Percentiles rank a stretch among this genome's conserved stretches.
phyloP scores from a whole-genome alignment of 2,113 vertebrate genomes.

The Poeciliopsis retropinna region DNA sequence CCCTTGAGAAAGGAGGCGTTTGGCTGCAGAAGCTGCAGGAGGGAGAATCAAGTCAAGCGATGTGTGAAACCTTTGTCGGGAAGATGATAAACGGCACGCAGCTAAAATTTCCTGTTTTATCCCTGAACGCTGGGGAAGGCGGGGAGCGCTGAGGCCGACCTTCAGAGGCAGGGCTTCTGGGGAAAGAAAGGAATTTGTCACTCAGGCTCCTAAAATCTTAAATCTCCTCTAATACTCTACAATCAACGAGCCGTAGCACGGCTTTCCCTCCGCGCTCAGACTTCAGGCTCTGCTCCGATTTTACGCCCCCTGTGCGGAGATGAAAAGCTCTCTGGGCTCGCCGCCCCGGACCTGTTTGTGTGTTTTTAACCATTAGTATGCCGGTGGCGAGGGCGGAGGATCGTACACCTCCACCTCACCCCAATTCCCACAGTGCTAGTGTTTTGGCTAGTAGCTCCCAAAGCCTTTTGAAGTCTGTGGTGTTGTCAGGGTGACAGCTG shows the following conservation, averaged over 20 bases:
- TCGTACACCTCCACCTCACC: conserved; percentile 26
- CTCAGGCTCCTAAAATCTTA: conserved; percentile 64
- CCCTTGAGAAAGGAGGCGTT: conserved; percentile 71
- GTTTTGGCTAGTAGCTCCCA: conserved; percentile 69
- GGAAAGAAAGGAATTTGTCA: conserved; percentile 74
- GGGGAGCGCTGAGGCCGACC: conserved; percentile 40
- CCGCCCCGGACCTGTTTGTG: conserved; percentile 3
- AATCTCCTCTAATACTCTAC: conserved; percentile 65
- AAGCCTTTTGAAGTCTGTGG: conserved; percentile 67
- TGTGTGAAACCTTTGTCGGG: conserved; percentile 76
- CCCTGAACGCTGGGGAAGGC: conserved; percentile 45
- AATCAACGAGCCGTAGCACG: conserved; percentile 62
- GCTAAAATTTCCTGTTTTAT: conserved; percentile 80
- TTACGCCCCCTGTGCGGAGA: conserved; percentile 62
- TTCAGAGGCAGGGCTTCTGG: conserved; percentile 64
- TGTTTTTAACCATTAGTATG: conserved; percentile 44
- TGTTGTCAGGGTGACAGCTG: conserved; percentile 75
- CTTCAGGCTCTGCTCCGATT: conserved; percentile 50
- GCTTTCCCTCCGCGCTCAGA: conserved; percentile 36
- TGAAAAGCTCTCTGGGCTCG: conserved; percentile 62
- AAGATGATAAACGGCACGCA: conserved; percentile 72
- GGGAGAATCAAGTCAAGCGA: conserved; percentile 72
- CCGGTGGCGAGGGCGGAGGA: conserved; percentile 27
- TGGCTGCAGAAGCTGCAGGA: conserved; percentile 47
- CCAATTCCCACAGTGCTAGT: conserved; percentile 59